Evolutionary conservation across 2,888 invertebrate genomes (phyloP), one percentile per base, ranked within the genome.

Genomic region (Coelinius sp.): DNA sequence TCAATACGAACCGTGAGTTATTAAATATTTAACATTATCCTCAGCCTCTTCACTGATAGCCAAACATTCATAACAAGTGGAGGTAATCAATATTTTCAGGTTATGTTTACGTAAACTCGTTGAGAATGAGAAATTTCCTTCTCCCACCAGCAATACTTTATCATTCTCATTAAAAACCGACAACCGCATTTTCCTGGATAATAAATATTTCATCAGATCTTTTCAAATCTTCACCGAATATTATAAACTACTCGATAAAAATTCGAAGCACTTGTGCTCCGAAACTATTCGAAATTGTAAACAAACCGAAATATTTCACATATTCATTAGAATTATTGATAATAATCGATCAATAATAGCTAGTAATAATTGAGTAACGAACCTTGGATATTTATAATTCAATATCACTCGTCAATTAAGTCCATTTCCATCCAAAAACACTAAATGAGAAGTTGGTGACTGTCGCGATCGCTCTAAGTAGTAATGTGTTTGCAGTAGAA

Each of bases 51-150:
- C 80, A 73, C 81, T 79, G 72, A 82, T 64, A 31, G 81, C 80
- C 6, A 76, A 77, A 17, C 81, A 75, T 77, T 90, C 89, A 64
- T 88, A 85, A 77, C 89, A 89, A 20, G 89, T 87, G 12, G 89
- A 83, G 12, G 81, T 84, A 59, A 88, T 78, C 27, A 84, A 75
- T 41, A 86, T 79, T 38, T 80, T 78, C 6, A 84, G 78, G 66
- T 81, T 79, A 63, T 82, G 78, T 71, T 82, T 80, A 25, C 83
- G 75, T 59, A 90, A 81, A 17, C 88, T 84, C 14, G 86, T 84
- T 14, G 89, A 81, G 77, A 91, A 90, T 1, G 90, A 90, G 82
- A 91, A 91, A 82, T 91, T 90, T 1, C 90, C 91, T 79, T 91
- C 91, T 4, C 91, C 91, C 24, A 91, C 83, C 10, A 90, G 81